phyloP scores from a whole-genome alignment of 1,140 invertebrate genomes.

The Drosophila nebulosa region DNA sequence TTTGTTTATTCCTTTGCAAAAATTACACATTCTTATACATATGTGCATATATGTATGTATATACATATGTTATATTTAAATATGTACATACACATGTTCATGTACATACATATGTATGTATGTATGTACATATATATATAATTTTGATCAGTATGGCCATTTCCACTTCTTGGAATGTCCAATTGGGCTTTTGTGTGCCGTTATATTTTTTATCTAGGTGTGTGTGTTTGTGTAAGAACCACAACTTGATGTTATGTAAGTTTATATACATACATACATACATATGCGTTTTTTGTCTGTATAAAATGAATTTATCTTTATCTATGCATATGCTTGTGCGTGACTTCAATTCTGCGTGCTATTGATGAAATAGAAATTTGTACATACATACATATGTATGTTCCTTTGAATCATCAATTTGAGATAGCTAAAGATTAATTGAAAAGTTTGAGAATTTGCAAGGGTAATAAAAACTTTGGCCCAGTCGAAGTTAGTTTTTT shows the following conservation, averaged over 20 bases:
- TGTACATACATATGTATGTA: background rate
- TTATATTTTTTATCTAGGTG: no score
- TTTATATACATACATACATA: background rate
- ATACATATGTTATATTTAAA: background rate
- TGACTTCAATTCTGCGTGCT: background rate
- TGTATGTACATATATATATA: background rate
- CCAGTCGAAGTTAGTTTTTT: background rate
- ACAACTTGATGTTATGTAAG: no score
- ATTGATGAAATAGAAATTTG: no score
- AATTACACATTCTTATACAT: background rate
- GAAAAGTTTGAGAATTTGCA: background rate
- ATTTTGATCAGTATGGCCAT: no score
- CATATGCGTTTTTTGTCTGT: background rate
- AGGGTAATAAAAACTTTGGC: background rate
- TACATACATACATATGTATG: background rate
- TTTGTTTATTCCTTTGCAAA: background rate
- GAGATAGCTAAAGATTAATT: no score
- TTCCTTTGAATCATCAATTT: background rate
- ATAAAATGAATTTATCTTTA: no score
- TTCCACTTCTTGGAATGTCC: no score
- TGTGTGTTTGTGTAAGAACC: no score
- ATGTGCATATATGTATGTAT: background rate
- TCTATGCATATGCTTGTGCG: background rate
- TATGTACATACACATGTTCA: background rate
- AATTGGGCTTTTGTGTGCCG: no score